Evolutionary conservation across 2,888 invertebrate genomes (phyloP).

Genomic region (Matsumyia berberina): DNA sequence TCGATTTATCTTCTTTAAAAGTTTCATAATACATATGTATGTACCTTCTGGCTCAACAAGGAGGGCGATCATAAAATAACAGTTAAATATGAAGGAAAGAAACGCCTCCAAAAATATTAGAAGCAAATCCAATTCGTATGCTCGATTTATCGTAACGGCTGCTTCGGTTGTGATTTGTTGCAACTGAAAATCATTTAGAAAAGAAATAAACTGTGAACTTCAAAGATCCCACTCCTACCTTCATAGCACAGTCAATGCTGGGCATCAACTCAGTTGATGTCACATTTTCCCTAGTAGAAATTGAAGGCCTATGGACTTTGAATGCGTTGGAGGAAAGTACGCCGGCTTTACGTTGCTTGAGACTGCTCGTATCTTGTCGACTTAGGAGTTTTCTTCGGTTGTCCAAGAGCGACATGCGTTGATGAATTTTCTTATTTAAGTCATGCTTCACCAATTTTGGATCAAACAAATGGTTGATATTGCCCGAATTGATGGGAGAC

Average conservation of each 20-base stretch:
- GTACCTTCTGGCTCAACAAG: slow-evolving; percentile 37
- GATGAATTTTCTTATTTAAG: slow-evolving; percentile 20
- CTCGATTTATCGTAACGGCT: slow-evolving; percentile 22
- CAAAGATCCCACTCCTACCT: slow-evolving; percentile 13
- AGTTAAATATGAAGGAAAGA: slow-evolving; percentile 51
- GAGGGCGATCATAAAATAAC: slow-evolving; percentile 50
- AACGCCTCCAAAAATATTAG: slow-evolving; percentile 62
- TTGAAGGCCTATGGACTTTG: background rate
- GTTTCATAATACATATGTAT: background rate
- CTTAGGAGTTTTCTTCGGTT: slow-evolving; percentile 5
- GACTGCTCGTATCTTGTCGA: background rate
- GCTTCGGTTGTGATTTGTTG: slow-evolving; percentile 53
- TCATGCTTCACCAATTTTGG: slow-evolving; percentile 14
- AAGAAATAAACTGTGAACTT: background rate
- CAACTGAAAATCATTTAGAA: slow-evolving; percentile 24
- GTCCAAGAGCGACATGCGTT: slow-evolving; percentile 7
- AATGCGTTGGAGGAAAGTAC: background rate
- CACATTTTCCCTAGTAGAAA: slow-evolving; percentile 10
- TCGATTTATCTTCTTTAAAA: background rate
- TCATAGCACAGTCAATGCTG: slow-evolving; percentile 55
- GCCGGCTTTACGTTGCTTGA: background rate
- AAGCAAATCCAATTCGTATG: slow-evolving; percentile 23
- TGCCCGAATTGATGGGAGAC: slow-evolving; percentile 8
- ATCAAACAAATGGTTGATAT: background rate
- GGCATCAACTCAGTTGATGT: slow-evolving; percentile 20